These are phyloP conservation scores for Psittacula cyanocephala DNA, from an alignment of 2,113 vertebrate genomes.

Conservation along the genomic window DNA sequence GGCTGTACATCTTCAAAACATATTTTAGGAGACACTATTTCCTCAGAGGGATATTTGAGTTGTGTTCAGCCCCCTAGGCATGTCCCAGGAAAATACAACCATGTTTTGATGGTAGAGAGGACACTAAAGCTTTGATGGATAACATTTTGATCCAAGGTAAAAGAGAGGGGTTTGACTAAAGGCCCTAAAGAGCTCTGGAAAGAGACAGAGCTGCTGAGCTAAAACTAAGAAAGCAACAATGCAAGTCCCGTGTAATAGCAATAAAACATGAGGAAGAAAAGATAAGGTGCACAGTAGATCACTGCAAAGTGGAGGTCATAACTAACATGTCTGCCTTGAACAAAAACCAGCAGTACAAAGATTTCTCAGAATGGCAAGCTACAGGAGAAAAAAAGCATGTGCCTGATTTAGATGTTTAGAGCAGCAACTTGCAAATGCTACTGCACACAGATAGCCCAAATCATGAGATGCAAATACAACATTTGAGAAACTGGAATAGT, in stretches of 20 bases:
- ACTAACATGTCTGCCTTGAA: neutral
- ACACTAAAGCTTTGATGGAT: conserved; percentile 62
- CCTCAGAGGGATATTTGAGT: conserved; percentile 42
- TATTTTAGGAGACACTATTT: conserved; percentile 54
- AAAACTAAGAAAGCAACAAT: conserved; percentile 34
- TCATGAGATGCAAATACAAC: neutral
- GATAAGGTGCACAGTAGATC: conserved; percentile 12
- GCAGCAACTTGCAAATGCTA: neutral
- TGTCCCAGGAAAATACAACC: conserved; percentile 55
- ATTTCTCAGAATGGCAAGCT: neutral
- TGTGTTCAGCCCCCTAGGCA: conserved; percentile 53
- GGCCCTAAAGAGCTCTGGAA: conserved; percentile 11
- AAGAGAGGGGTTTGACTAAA: conserved; percentile 48
- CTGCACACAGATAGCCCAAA: neutral
- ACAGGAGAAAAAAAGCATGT: rapidly evolving
- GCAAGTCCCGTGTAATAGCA: neutral
- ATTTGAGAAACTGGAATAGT: neutral
- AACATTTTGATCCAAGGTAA: conserved; percentile 61
- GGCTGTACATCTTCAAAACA: conserved; percentile 43
- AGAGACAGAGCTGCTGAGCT: conserved; percentile 4
- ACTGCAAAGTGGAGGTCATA: conserved; percentile 29
- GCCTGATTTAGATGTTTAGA: neutral
- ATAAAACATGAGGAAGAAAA: conserved; percentile 30
- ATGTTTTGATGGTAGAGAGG: conserved; percentile 54
- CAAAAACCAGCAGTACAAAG: neutral